A percentile compares a stretch with the other conserved stretches of the same genome.
Conservation (phyloP, 2,888 invertebrate species). For the Eledone cirrhosa region DNA sequence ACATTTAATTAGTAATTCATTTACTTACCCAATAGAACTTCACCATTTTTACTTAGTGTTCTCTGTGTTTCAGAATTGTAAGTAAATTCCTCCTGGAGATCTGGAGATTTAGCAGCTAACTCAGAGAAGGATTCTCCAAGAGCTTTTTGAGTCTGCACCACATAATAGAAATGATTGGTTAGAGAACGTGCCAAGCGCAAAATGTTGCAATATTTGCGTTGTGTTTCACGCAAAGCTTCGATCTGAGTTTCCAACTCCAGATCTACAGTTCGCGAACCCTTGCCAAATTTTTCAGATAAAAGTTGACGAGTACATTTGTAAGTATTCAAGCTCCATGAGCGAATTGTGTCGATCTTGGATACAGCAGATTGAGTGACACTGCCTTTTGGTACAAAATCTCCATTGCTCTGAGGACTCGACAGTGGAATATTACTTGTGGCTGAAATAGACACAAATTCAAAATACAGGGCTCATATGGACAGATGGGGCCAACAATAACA, state of each 20-base stretch:
- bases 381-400: constrained; percentile 55
- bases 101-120: constrained; percentile 93
- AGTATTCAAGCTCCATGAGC: constrained; percentile 97
- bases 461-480: too few species aligned
- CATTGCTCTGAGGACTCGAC: constrained; percentile 50
- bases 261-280: constrained; percentile 69
- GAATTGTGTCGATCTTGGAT: constrained; percentile 80
- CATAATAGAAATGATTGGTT: constrained; percentile 87
- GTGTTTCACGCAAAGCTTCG: constrained; percentile 90
- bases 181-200: constrained; percentile 85
- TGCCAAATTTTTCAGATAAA: constrained; percentile 94
- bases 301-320: constrained; percentile 98
- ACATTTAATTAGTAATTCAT: background rate
- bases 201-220: constrained; percentile 83
- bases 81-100: constrained; percentile 91
- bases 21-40: constrained; percentile 76
- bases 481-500: too few species aligned
- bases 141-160: constrained; percentile 85
- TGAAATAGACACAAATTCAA: constrained; percentile 37
- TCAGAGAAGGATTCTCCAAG: constrained; percentile 92
- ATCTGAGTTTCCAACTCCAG: constrained; percentile 92
- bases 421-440: constrained; percentile 56
- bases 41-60: constrained; percentile 91
- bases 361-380: constrained; percentile 51
- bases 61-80: constrained; percentile 97